These are phyloP conservation scores for Opisthocomus hoazin DNA, from an alignment of 2,113 vertebrate species.

Conservation along the genomic window DNA sequence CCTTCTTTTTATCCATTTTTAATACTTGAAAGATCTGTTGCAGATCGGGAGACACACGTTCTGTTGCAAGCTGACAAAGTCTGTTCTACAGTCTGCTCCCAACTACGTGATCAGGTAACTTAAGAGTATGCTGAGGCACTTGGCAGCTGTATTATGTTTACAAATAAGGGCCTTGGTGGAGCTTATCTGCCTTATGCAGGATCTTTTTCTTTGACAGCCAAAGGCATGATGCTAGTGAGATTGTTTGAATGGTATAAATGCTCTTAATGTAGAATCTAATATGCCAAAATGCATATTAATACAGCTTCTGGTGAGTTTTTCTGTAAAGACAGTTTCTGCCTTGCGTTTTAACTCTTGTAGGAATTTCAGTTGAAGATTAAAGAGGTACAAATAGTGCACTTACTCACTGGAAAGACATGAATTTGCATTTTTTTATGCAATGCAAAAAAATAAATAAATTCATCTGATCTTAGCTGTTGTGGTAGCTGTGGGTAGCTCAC, in stretches of 20 bases:
- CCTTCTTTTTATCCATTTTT: conserved; percentile 27
- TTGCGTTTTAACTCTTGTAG: not conserved
- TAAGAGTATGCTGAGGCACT: conserved; percentile 23
- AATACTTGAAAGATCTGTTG: conserved; percentile 9
- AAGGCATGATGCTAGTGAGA: conserved; percentile 17
- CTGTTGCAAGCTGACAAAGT: conserved; percentile 47
- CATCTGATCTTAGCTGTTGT: not conserved
- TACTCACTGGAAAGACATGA: not conserved
- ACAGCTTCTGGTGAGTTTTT: not conserved
- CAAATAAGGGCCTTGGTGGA: conserved; percentile 49
- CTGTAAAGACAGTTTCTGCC: not conserved
- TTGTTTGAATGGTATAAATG: not conserved
- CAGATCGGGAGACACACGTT: not conserved
- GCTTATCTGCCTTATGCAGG: conserved; percentile 41
- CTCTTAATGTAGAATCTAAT: not conserved
- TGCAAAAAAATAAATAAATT: not conserved
- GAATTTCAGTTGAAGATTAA: not conserved
- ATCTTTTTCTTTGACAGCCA: conserved; percentile 33
- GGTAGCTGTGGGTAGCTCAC: not conserved
- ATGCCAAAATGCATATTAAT: not conserved
- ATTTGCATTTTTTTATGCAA: not conserved
- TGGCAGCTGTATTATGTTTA: conserved; percentile 50
- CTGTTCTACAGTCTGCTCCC: conserved; percentile 47
- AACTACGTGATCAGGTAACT: conserved; percentile 50
- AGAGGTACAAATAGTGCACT: not conserved